Evolutionary conservation across 2,888 invertebrate species (phyloP), one percentile per base, ranked within the genome.

Genomic region (Elysia crispata): DNA sequence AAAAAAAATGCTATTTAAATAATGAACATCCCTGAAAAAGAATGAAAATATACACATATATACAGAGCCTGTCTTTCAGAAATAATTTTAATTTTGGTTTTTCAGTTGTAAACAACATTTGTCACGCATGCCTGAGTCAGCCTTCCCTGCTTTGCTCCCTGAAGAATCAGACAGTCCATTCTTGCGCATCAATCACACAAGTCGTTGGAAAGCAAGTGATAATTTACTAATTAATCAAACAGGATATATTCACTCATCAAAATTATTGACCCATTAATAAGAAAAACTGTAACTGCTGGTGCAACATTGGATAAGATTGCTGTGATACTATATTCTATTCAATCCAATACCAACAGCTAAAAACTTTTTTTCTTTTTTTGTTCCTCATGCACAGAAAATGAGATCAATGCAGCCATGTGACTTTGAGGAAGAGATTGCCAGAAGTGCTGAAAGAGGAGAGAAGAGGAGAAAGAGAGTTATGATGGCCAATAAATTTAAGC

Each of bases 391-490:
- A 8, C 79, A 91, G 91, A 91, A 90, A 87, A 84, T 86, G 50
- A 90, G 90, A 78, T 91, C 90, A 0, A 91, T 91, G 91, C 91
- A 90, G 82, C 92, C 92, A 1, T 84, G 86, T 69, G 89, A 89
- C 76, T 90, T 90, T 83, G 89, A 89, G 33, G 91, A 90, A 70
- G 91, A 91, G 50, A 50, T 91, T 30, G 89, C 87, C 6, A 83
- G 83, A 49, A 90, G 89, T 86, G 87, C 89, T 23, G 88, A 89
- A 76, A 84, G 88, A 50, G 85, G 85, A 28, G 81, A 86, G 67
- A 86, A 87, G 57, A 85, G 86, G 75, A 83, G 86, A n/a, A 86
- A 84, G 73, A 85, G 87, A 33, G 57, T 80, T 23, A 83, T 84
- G 11, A 80, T 83, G 18, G 80, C 85, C n/a, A 83, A 86, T 41